Conservation (phyloP, 2,888 invertebrate genomes). For the Calephelis perditalis region DNA sequence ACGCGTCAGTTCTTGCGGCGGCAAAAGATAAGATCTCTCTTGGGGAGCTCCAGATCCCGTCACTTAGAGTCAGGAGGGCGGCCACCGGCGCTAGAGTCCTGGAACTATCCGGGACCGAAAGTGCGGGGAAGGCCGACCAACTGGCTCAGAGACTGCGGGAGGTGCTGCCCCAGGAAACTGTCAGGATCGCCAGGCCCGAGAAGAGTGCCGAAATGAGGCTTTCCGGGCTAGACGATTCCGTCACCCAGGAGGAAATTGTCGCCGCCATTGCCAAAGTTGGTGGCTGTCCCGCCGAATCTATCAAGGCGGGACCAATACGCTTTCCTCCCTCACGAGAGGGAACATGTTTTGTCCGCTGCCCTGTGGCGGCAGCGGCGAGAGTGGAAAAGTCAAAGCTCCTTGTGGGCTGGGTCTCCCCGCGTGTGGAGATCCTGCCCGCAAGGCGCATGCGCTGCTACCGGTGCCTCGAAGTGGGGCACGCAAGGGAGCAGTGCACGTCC, state of each 20-base stretch:
- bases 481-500: constrained; percentile 13
- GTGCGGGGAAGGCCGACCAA: constrained; percentile 20
- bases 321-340: not conserved
- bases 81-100: not conserved
- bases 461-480: constrained; percentile 24
- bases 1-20: constrained; percentile 12
- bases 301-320: constrained; percentile 7
- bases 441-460: constrained; percentile 19
- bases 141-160: constrained; percentile 12
- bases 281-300: constrained; percentile 11
- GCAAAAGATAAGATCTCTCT: constrained; percentile 15
- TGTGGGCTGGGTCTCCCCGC: too few relatives aligned
- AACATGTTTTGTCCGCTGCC: constrained; percentile 14
- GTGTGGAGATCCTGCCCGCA: too few relatives aligned
- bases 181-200: constrained; percentile 19
- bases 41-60: constrained; percentile 12
- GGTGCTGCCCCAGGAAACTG: constrained; percentile 8
- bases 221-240: constrained; percentile 21
- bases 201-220: constrained; percentile 10
- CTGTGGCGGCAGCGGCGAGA: constrained; percentile 20
- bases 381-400: not conserved
- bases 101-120: constrained; percentile 20
- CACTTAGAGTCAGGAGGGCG: constrained; percentile 12
- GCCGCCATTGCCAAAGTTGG: constrained; percentile 16
- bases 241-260: constrained; percentile 12